Evolutionary conservation across 2,888 invertebrate species (phyloP).

Genomic region (Spodoptera littoralis): DNA sequence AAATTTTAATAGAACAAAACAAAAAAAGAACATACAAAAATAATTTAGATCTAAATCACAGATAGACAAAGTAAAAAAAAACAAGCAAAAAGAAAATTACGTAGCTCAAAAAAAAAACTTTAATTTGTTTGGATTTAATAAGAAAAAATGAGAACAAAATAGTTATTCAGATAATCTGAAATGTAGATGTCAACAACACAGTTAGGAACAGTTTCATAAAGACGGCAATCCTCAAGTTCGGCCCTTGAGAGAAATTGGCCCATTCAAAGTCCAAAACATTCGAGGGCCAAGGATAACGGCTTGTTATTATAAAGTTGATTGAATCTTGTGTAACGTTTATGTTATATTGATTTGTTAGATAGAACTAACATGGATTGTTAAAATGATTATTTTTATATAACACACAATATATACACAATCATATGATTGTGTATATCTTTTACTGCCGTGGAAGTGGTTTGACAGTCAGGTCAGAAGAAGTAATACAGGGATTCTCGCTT

Average conservation of each 20-base stretch:
- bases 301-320: neutral
- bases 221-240: neutral
- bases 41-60: neutral
- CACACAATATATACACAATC: no score
- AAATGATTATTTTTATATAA: no score
- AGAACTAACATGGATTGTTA: no score
- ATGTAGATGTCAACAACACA: conserved; percentile 32
- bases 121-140: conserved; percentile 42
- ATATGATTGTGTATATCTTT: no score
- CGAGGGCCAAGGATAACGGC: neutral
- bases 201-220: conserved; percentile 14
- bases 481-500: no score
- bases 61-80: neutral
- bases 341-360: no score
- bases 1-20: neutral
- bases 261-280: no score
- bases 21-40: neutral
- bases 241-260: conserved; percentile 2
- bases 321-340: neutral
- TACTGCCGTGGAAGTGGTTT: no score
- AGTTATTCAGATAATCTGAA: conserved; percentile 19
- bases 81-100: conserved; percentile 6
- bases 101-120: conserved; percentile 38
- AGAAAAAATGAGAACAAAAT: conserved; percentile 19
- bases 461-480: no score